Percentiles rank a stretch among this genome's conserved stretches.
Conservation (phyloP, 2,888 invertebrate species). For the Melinaea marsaeus region DNA sequence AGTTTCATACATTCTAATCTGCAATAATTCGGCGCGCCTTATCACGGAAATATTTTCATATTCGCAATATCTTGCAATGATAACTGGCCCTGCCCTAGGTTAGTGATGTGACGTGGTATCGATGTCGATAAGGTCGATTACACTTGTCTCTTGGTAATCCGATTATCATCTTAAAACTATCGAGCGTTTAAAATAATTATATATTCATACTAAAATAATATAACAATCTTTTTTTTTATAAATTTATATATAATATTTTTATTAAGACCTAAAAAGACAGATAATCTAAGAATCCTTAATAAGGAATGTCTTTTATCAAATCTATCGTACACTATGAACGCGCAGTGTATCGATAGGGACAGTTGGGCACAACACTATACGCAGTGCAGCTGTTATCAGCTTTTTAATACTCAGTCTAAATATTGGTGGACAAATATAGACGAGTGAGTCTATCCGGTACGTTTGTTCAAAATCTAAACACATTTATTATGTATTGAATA, state of each 20-base stretch:
- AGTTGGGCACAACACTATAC: conserved; percentile 43
- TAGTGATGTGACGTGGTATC: conserved; percentile 50
- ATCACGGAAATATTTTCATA: conserved; percentile 56
- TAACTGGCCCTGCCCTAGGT: conserved; percentile 68
- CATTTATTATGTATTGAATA: conserved; percentile 13
- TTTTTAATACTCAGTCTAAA: conserved; percentile 57
- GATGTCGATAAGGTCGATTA: conserved; percentile 26
- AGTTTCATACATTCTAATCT: conserved; percentile 48
- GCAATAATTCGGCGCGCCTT: conserved; percentile 63
- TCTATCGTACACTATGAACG: background rate
- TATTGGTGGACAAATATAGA: conserved; percentile 55
- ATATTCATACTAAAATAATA: no score
- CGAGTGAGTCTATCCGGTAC: conserved; percentile 40
- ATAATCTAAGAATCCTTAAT: no score
- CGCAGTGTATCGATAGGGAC: conserved; percentile 30
- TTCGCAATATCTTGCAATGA: conserved; percentile 68
- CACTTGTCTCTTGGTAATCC: background rate
- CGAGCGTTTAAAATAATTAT: no score
- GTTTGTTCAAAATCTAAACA: conserved; percentile 26
- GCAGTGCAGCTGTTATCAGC: conserved; percentile 63
- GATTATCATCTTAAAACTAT: background rate
- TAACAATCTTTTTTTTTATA: no score
- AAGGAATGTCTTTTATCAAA: no score
- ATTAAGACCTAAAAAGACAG: no score
- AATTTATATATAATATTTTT: no score